These are phyloP conservation scores for Lycaena phlaeas DNA, from an alignment of 2,888 invertebrate species.

Conservation along the genomic window DNA sequence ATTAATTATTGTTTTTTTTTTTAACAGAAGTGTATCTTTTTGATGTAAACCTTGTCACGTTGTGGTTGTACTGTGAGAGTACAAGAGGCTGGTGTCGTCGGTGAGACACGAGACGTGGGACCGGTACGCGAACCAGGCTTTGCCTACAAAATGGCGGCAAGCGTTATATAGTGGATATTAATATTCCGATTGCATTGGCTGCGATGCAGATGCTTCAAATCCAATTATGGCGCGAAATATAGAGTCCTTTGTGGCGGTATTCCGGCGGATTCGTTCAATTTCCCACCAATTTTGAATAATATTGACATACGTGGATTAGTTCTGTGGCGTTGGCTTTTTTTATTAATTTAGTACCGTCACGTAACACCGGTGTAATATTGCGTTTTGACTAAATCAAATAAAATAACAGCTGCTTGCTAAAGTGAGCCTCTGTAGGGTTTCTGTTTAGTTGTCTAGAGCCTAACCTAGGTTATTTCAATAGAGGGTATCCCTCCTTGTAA, in stretches of 20 bases:
- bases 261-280: conserved; percentile 13
- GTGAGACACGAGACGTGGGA: too few species aligned
- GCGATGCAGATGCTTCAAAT: conserved; percentile 18
- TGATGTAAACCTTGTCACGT: too few species aligned
- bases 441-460: too few species aligned
- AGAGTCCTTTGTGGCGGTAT: conserved; percentile 16
- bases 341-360: conserved; percentile 2
- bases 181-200: conserved; percentile 11
- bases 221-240: conserved; percentile 15
- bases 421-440: too few species aligned
- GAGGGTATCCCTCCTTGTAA: too few species aligned
- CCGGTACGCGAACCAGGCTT: background rate
- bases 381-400: too few species aligned
- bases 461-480: too few species aligned
- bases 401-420: too few species aligned
- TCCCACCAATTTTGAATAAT: conserved; percentile 11
- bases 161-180: conserved; percentile 1
- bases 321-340: background rate
- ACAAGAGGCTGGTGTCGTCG: background rate
- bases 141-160: background rate
- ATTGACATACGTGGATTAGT: background rate
- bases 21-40: too few species aligned
- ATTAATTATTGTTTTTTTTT: too few species aligned
- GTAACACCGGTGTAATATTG: background rate
- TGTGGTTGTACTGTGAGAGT: too few species aligned